A percentile compares a stretch with the other conserved stretches of the same genome.
phyloP scores from a whole-genome alignment of 23 tunicate genomes.

The Clavelina lepadiformis region DNA sequence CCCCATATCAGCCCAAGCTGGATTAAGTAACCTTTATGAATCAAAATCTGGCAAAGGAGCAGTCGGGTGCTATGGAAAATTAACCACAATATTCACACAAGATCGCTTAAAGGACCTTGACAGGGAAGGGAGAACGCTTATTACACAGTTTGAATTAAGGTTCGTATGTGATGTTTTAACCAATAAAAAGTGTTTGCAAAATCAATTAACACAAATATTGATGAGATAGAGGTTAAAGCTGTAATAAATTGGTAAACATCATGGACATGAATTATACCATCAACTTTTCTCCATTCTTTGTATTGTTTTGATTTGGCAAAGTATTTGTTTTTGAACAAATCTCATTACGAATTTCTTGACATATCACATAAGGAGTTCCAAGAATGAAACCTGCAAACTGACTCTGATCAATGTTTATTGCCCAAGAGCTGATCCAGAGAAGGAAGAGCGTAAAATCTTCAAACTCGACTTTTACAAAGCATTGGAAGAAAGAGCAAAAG shows the following conservation, averaged over 20 bases:
- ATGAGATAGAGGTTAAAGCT: too few relatives aligned
- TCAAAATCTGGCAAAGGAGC: conserved; percentile 10
- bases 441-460: conserved; percentile 50
- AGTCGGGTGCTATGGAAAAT: conserved; percentile 49
- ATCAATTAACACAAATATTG: neutral
- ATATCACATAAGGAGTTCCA: neutral
- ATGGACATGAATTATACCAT: too few relatives aligned
- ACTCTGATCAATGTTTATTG: conserved; percentile 82
- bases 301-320: too few relatives aligned
- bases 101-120: conserved; percentile 58
- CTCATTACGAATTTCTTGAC: too few relatives aligned
- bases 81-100: conserved; percentile 19
- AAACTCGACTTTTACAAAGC: conserved; percentile 80
- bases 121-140: conserved; percentile 70
- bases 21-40: conserved; percentile 34
- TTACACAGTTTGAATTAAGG: conserved; percentile 63
- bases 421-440: conserved; percentile 83
- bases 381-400: neutral
- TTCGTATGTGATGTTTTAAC: too few relatives aligned
- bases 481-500: conserved; percentile 58
- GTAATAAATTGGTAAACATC: too few relatives aligned
- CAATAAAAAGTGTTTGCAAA: neutral
- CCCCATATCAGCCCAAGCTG: conserved; percentile 56
- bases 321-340: too few relatives aligned
- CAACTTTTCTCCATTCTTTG: too few relatives aligned